Percentiles rank a stretch among this genome's conserved stretches.
Conservation (phyloP, 1,140 invertebrate species). For the Penaeus vannamei region DNA sequence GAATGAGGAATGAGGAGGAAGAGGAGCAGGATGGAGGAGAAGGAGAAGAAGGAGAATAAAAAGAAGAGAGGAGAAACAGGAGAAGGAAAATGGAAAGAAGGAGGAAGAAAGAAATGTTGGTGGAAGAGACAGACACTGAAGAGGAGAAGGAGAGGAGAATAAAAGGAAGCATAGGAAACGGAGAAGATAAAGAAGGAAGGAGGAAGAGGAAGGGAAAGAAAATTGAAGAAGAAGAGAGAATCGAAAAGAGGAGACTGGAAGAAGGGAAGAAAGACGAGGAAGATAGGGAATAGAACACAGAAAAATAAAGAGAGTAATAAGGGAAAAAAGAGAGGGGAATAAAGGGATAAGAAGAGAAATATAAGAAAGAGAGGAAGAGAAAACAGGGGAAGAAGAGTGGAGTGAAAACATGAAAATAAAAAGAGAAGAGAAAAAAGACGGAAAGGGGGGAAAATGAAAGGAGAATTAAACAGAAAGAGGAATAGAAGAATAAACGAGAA, state of each 20-base stretch:
- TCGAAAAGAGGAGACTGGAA: slow-evolving; percentile 22
- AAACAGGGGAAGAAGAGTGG: background rate
- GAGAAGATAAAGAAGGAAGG: background rate
- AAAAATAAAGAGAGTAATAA: background rate
- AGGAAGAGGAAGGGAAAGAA: background rate
- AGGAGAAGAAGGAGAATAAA: background rate
- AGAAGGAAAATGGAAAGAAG: slow-evolving; percentile 27
- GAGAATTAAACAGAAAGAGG: too few species aligned
- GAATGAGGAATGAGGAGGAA: background rate
- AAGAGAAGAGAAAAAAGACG: slow-evolving; percentile 6
- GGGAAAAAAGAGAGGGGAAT: background rate
- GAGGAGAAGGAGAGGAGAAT: slow-evolving; percentile 1
- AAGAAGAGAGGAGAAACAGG: slow-evolving; percentile 26
- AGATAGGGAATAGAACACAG: background rate
- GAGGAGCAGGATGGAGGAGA: background rate
- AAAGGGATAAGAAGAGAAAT: background rate
- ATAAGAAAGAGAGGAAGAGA: slow-evolving; percentile 18
- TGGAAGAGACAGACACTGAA: too few species aligned
- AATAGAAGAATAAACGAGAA: too few species aligned
- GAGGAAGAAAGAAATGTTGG: background rate
- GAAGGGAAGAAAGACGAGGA: background rate
- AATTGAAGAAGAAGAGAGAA: background rate
- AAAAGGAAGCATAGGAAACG: background rate
- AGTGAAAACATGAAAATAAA: slow-evolving; percentile 1
- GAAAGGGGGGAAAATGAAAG: background rate